Evolutionary conservation across 2,888 invertebrate species (phyloP), one percentile per base, ranked within the genome.

Genomic region (Hofmannophila pseudospretella): DNA sequence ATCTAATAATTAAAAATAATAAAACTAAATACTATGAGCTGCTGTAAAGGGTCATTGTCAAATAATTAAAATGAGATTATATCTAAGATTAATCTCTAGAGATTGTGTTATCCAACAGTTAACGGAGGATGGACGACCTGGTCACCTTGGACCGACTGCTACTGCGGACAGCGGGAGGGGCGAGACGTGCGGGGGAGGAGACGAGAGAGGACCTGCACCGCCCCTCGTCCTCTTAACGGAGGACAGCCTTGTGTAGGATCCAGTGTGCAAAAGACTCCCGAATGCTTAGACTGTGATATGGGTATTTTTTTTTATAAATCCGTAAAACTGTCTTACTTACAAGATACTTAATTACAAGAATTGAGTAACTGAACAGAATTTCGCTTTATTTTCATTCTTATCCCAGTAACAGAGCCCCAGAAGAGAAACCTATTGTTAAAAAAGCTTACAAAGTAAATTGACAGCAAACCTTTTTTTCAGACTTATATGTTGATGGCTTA

Each of bases 111-210:
- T 27, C 2, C 11, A 11, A 7, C 36, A 97, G 97, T 97, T 32
- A 96, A 97, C 70, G 97, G 97, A 22, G 96, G 95, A 36, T 97
- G 97, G 97, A 94, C 95, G n/a, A 85, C 92, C 5, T 98, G 97
- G 97, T 94, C 94, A 1, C 78, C 91, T 3, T 97, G 96, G 97
- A 90, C 90, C 5, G 95, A 96, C 45, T 97, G 97, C 76, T 90
- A 91, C 54, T 97, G 97, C 22, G 89, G 89, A 1, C 86, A 82
- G 38, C 90, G 92, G 27, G 65, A 68, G 19, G 92, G 93, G 32
- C 47, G 49, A 20, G 71, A 81, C 29, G 90, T 92, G 19, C 50
- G 54, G 1, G 94, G 95, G n/a, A 92, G 95, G 63, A 93, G 93
- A 64, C 88, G 97, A 39, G 92, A 93, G 31, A 89, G 98, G 39